Conservation (phyloP, 2,797 vertebrate genomes). For the Phylloscopus collybita region DNA sequence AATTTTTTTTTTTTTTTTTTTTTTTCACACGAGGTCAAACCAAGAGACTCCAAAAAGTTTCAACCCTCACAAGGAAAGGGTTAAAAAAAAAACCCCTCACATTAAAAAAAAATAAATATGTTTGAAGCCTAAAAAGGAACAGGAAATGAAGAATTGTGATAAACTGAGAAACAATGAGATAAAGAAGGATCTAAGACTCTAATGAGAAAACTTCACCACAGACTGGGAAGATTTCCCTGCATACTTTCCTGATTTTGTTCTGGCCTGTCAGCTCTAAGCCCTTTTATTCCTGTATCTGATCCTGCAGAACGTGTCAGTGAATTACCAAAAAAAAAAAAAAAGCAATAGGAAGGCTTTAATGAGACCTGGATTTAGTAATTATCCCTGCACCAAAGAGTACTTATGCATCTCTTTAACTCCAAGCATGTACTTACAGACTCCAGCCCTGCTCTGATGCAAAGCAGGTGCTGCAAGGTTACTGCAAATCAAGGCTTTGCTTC, state of each 20-base stretch:
- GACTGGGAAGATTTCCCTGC: neutral
- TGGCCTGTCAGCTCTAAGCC: neutral
- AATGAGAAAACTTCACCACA: conserved; percentile 33
- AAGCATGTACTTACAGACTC: neutral
- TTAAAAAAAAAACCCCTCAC: neutral
- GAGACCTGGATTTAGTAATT: conserved; percentile 35
- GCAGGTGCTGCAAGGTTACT: neutral
- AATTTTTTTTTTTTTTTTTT: neutral
- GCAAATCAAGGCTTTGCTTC: neutral
- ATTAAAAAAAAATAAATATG: neutral
- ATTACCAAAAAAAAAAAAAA: neutral
- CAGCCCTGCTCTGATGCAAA: conserved; percentile 13
- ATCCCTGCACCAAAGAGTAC: neutral
- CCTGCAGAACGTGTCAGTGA: neutral
- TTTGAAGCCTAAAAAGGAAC: conserved; percentile 62
- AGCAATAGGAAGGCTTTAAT: neutral
- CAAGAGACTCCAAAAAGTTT: neutral
- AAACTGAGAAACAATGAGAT: conserved; percentile 64
- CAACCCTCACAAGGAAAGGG: conserved; percentile 15
- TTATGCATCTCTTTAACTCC: conserved; percentile 17
- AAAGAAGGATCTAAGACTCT: conserved; percentile 50
- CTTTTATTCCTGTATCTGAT: neutral
- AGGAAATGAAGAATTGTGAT: conserved; percentile 63
- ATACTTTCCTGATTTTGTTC: neutral
- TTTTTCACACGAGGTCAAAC: too few species aligned